Conservation (phyloP, 2,888 invertebrate species). For the Megaustenia siamemsis region DNA sequence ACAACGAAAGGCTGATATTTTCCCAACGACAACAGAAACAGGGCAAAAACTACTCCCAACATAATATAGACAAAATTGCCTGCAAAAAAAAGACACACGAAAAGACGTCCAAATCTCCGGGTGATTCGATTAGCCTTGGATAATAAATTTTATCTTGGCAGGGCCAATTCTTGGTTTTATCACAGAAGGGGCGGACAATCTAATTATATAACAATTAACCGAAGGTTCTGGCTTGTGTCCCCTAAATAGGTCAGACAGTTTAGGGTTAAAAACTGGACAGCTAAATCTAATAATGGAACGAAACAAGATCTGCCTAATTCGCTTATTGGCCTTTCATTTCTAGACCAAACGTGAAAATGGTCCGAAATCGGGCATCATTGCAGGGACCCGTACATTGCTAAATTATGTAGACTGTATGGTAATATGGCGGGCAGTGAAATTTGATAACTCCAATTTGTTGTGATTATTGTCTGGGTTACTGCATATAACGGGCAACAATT, state of each 20-base stretch:
- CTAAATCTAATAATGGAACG: constrained; percentile 48
- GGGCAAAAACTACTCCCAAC: not conserved
- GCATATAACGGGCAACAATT: constrained; percentile 17
- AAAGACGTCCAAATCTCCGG: constrained; percentile 43
- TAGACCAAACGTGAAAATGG: constrained; percentile 51
- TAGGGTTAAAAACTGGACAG: constrained; percentile 54
- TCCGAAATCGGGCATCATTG: constrained; percentile 35
- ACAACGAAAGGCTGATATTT: not conserved
- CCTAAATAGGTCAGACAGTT: constrained; percentile 55
- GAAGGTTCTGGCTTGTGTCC: constrained; percentile 53
- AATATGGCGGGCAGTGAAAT: constrained; percentile 25
- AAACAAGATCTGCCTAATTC: constrained; percentile 52
- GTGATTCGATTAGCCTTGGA: constrained; percentile 48
- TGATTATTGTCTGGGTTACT: constrained; percentile 26
- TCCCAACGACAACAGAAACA: constrained; percentile 14
- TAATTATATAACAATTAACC: constrained; percentile 53
- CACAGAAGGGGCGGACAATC: constrained; percentile 47
- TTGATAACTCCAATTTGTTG: constrained; percentile 14
- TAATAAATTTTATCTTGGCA: constrained; percentile 55
- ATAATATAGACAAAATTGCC: constrained; percentile 47
- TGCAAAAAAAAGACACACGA: constrained; percentile 40
- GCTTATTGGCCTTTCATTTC: constrained; percentile 55
- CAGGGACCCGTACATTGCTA: constrained; percentile 19
- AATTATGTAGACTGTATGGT: constrained; percentile 48
- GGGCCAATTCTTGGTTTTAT: constrained; percentile 54